A percentile compares a stretch with the other conserved stretches of the same genome.
phyloP scores from a whole-genome alignment of 1,140 invertebrate genomes.

The Solen grandis region DNA sequence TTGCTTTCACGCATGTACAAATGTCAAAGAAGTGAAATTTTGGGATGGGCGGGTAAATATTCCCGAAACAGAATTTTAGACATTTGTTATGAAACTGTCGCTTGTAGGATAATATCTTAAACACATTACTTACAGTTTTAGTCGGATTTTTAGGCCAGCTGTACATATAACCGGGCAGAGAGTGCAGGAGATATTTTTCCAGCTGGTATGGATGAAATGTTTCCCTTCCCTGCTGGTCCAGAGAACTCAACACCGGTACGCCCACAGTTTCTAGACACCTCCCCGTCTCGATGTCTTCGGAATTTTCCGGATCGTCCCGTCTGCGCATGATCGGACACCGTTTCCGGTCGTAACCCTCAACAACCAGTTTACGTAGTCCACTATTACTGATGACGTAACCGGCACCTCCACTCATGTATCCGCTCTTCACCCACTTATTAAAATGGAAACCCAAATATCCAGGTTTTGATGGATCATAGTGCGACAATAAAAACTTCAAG shows the following conservation, averaged over 20 bases:
- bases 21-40: no score
- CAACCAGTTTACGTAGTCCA: constrained; percentile 53
- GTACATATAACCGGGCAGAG: constrained; percentile 31
- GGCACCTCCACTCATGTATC: constrained; percentile 65
- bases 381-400: constrained; percentile 64
- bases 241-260: constrained; percentile 43
- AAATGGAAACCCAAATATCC: constrained; percentile 67
- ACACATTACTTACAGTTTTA: constrained; percentile 17
- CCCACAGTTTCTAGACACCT: constrained; percentile 60
- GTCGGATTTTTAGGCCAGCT: constrained; percentile 33
- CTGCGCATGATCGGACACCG: constrained; percentile 32
- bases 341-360: constrained; percentile 37
- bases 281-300: constrained; percentile 63
- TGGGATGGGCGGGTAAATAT: no score
- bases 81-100: no score
- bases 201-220: constrained; percentile 52
- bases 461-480: constrained; percentile 66
- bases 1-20: no score
- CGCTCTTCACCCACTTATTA: constrained; percentile 56
- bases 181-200: constrained; percentile 17
- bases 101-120: no score
- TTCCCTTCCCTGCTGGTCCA: constrained; percentile 44
- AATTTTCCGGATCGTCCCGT: constrained; percentile 49
- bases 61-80: no score
- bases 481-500: constrained; percentile 91